Evolutionary conservation across 2,888 invertebrate genomes (phyloP), one percentile per base, ranked within the genome.

Genomic region (Thalpophila matura): DNA sequence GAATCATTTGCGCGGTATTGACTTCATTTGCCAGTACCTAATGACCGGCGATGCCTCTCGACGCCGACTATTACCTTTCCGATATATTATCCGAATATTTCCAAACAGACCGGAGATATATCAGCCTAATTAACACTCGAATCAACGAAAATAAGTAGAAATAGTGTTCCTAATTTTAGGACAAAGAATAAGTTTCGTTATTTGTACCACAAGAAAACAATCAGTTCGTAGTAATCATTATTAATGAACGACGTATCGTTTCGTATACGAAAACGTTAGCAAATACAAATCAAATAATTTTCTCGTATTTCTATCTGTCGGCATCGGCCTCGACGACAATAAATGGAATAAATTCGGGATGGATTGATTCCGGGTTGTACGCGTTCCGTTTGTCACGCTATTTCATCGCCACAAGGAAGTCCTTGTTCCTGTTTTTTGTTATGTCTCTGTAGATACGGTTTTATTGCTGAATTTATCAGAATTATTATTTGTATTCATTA

Each of bases 11-110:
- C 80, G 83, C 75, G 71, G 76, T 70, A 64, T 79, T 79, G 82
- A 86, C 85, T 89, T 87, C 89, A 89, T 89, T 89, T 86, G 58
- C 73, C 66, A 71, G 84, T 87, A n/a, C n/a, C n/a, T n/a, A 88
- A 89, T 87, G 84, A 86, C 80, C 74, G 75, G 72, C 75, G 72
- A 64, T 70, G 73, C 73, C 81, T 74, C 74, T 68, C 62, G 60
- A 58, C 63, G 62, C 73, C 79, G 18, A 77, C 61, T 70, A 82
- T 84, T 80, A 77, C 77, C 80, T 74, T 65, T 75, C 79, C 81
- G 84, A 87, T 86, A 87, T 86, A 84, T 82, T 83, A 59, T 68
- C 54, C 50, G 46, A 68, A 74, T 80, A 79, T 74, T 82, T 74
- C 57, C 59, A 61, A 68, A 66, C 74, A 63, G 59, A 77, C 65